Conservation (phyloP, 1,140 invertebrate species). For the Diprion similis region DNA sequence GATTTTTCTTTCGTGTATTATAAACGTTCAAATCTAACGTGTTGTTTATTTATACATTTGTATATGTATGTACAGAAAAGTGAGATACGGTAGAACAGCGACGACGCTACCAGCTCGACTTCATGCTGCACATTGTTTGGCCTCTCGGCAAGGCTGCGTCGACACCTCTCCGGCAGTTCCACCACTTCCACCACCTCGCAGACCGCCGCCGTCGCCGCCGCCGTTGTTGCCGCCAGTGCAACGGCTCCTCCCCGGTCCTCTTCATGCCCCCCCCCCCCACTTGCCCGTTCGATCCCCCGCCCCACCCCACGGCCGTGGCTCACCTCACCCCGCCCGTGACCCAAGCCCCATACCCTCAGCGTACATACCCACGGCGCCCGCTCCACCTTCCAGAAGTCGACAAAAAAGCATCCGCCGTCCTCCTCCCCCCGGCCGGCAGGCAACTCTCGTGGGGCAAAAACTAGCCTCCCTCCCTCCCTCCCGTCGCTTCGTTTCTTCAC, state of each 20-base stretch:
- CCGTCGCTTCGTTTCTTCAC: background rate
- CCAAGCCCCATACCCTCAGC: background rate
- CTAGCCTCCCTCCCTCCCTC: background rate
- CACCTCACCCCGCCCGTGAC: background rate
- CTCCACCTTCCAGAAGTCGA: background rate
- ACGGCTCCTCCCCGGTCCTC: conserved; percentile 3
- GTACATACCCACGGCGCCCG: background rate
- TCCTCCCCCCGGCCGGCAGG: background rate
- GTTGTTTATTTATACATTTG: background rate
- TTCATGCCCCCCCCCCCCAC: background rate
- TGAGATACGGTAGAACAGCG: background rate
- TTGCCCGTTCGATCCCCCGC: background rate
- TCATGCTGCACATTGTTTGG: conserved; percentile 5
- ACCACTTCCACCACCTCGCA: background rate
- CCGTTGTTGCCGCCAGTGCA: background rate
- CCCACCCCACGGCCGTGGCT: background rate
- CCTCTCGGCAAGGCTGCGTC: background rate
- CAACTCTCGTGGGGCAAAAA: background rate
- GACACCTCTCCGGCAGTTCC: background rate
- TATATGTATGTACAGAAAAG: background rate
- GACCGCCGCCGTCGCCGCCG: background rate
- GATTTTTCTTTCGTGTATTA: too few relatives aligned
- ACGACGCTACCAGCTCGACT: background rate
- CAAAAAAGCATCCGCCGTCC: background rate
- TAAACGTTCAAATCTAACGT: too few relatives aligned